Percentiles rank a stretch among this genome's conserved stretches.
These are phyloP conservation scores for Glaucopsyche alexis DNA, from an alignment of 2,888 invertebrate genomes.

Conservation along the genomic window DNA sequence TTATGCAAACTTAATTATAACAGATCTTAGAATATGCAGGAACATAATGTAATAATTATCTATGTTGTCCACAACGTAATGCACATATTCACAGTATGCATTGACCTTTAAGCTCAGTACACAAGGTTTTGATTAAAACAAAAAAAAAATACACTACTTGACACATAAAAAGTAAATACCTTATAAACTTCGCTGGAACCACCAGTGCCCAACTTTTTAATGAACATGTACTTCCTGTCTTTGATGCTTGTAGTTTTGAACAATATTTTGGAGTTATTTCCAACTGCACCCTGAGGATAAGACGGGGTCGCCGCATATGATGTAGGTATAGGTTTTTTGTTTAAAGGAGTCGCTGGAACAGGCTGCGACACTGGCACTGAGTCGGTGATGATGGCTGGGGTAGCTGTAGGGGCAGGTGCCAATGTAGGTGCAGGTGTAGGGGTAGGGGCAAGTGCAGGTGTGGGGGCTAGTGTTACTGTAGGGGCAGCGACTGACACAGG, in stretches of 20 bases:
- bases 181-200: constrained; percentile 92
- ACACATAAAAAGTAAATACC: constrained; percentile 48
- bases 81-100: too few relatives aligned
- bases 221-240: constrained; percentile 84
- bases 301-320: constrained; percentile 67
- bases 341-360: constrained; percentile 61
- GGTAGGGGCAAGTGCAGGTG: neutral
- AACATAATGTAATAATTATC: too few relatives aligned
- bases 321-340: constrained; percentile 53
- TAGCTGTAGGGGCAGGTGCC: neutral
- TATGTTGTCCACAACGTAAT: too few relatives aligned
- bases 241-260: constrained; percentile 83
- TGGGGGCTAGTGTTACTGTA: neutral
- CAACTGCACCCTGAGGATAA: constrained; percentile 61
- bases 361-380: constrained; percentile 36
- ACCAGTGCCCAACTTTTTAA: constrained; percentile 90
- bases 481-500: neutral
- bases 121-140: too few relatives aligned
- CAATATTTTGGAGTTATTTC: constrained; percentile 56
- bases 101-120: too few relatives aligned
- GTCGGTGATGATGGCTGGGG: neutral
- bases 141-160: neutral
- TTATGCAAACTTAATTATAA: too few relatives aligned
- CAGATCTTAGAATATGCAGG: too few relatives aligned
- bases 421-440: neutral